A percentile compares a stretch with the other conserved stretches of the same genome.
Conservation (phyloP, 30 jellyfish, hydroid and myxozoan genomes). For the Aurelia sp. region DNA sequence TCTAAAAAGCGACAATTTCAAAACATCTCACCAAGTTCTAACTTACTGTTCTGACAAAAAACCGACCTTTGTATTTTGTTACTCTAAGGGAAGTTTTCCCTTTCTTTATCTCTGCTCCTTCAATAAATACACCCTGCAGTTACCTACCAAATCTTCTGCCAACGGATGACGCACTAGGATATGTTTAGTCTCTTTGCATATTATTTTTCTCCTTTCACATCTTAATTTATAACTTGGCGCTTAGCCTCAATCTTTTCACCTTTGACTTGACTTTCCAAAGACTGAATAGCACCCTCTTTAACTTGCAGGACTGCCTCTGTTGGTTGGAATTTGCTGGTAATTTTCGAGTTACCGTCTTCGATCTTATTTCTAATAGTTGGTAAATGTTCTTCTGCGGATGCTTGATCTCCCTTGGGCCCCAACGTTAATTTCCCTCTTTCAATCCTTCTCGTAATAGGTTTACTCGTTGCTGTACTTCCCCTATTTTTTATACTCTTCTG, state of each 20-base stretch:
- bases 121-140: conserved; percentile 33
- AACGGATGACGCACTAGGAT: background rate
- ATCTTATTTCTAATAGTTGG: no score
- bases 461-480: conserved; percentile 6
- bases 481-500: conserved; percentile 45
- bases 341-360: no score
- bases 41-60: no score
- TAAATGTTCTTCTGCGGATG: no score
- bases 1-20: no score
- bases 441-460: background rate
- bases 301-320: background rate
- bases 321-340: no score
- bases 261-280: background rate
- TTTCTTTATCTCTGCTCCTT: background rate
- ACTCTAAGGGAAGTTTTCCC: no score
- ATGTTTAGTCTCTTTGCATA: background rate
- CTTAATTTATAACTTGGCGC: background rate
- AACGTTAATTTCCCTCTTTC: background rate
- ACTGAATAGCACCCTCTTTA: background rate
- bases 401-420: conserved; percentile 18
- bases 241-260: background rate
- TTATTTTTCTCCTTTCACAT: background rate
- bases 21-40: no score
- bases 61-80: background rate
- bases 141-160: background rate